phyloP scores from a whole-genome alignment of 2,888 invertebrate species.

The Trisateles emortualis region DNA sequence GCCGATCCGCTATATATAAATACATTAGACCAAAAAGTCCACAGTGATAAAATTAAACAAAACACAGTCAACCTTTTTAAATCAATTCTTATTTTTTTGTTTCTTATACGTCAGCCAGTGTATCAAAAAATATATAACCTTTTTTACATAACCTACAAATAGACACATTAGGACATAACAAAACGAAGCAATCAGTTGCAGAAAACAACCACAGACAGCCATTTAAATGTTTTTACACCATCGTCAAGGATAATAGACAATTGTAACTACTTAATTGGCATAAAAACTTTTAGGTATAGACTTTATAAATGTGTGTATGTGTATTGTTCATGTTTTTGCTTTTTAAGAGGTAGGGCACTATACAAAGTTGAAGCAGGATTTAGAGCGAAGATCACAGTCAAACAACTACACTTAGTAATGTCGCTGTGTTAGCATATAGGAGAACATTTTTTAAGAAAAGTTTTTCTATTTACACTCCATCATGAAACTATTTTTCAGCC shows the following conservation, averaged over 20 bases:
- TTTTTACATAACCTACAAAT: constrained; percentile 19
- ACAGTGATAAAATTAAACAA: constrained; percentile 1
- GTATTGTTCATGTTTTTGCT: too few relatives aligned
- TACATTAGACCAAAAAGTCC: too few relatives aligned
- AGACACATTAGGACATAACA: constrained; percentile 27
- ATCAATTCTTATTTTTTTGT: constrained; percentile 6
- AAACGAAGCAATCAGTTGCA: constrained; percentile 28
- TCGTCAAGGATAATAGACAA: constrained; percentile 52
- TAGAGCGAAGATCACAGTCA: too few relatives aligned
- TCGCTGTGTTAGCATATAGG: too few relatives aligned
- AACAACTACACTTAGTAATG: too few relatives aligned
- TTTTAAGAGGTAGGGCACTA: too few relatives aligned
- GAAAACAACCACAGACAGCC: constrained; percentile 36
- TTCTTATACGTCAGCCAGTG: not conserved
- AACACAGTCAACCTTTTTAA: not conserved
- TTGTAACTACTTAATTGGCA: constrained; percentile 56
- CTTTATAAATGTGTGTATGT: constrained; percentile 24
- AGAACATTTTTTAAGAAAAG: too few relatives aligned
- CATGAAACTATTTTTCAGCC: too few relatives aligned
- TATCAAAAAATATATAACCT: constrained; percentile 18
- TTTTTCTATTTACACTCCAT: too few relatives aligned
- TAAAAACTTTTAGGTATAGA: constrained; percentile 48
- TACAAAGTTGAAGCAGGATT: too few relatives aligned
- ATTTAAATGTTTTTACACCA: constrained; percentile 48
- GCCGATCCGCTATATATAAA: too few relatives aligned